Base-by-base conservation (phyloP, 1,140 invertebrate species). In the Frieseomelitta varia region DNA sequence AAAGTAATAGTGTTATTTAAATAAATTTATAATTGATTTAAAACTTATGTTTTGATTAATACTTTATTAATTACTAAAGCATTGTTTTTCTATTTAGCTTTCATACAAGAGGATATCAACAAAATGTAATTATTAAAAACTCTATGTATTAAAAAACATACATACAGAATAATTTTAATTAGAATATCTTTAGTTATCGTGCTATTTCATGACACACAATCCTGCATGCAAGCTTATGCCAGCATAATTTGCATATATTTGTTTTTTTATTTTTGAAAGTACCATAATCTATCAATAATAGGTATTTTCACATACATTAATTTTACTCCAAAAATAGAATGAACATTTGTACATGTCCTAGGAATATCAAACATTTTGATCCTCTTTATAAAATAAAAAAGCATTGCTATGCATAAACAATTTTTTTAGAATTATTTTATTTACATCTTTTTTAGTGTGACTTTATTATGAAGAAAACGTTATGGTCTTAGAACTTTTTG, bases 81-180 rank as follows among this genome's bases (percentile, higher is more conserved):
- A 30, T 61, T 53, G 0, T 67, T 34, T 58, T n/a, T 69, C 63
- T 77, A 83, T 19, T 30, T 75, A 56, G 12, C n/a, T 61, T 67
- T n/a, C 21, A 17, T 78, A 76, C 27, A 61, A 67, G 58, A 24
- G 34, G 17, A 30, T 67, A 75, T 39, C 19, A 77, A 77, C n/a
- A 68, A 79, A 79, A 79, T 79, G 21, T 79, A 71, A 27, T 61
- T 58, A 8, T 78, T 79, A 27, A 78, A 83, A 77, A 84, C 61
- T 68, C 17, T 51, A 69, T 79, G 30, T 79, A 58, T 56, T 58
- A 27, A 79, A 68, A 69, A 39, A 71, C 24, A 79, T 79, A 68
- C 11, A 24, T 79, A 53, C 3, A 55, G 27, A 34, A 53, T 56
- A 27, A 15, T 47, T 71, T 71, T 1, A 15, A 47, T 69, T 47